Base-by-base conservation (phyloP, 2,888 invertebrate species). In the Rhynchonema sp. region DNA sequence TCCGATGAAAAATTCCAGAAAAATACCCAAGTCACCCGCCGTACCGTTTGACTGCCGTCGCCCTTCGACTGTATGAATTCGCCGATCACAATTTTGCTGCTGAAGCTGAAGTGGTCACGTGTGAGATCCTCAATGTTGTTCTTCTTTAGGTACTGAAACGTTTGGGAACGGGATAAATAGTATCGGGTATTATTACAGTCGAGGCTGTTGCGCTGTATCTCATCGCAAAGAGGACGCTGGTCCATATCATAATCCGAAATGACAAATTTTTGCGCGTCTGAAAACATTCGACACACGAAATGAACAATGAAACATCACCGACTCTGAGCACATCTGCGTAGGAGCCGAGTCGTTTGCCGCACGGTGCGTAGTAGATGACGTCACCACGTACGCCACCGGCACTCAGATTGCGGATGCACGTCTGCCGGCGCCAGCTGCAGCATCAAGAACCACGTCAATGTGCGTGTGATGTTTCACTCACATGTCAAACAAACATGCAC, bases 21-120 rank as follows among this genome's bases (percentile, higher is more conserved):
- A 38, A 38, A 38, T 38, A 38, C 9, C 6, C 38, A 38, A 38
- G 38, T 6, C 17, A 38, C 38, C n/a, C 52, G n/a, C 52, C n/a
- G n/a, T 23, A 52, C 52, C 9, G 3, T 52, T 25, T 54, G 13
- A 2, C 25, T 83, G 61, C 80, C 79, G 54, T 77, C 77, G 54
- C 67, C 68, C 25, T 67, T 67, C 30, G 69, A 68, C 0, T 91
- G 88, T 56, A 89, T 77, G 74, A 90, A 94, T 64, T 89, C 88
- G 1, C 96, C 96, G 49, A 94, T 81, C 63, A 90, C 82, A 1
- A 85, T 81, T 64, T 87, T 84, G 54, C 88, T 84, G 68, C 86
- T 88, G 78, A 90, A 92, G 63, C 86, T 88, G 76, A 94, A 94
- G 78, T 91, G 86, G 64, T 90, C 88, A 27, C 84, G 80, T 1